These are phyloP conservation scores for Beris morrisii DNA, from an alignment of 2,888 invertebrate species.

Conservation along the genomic window DNA sequence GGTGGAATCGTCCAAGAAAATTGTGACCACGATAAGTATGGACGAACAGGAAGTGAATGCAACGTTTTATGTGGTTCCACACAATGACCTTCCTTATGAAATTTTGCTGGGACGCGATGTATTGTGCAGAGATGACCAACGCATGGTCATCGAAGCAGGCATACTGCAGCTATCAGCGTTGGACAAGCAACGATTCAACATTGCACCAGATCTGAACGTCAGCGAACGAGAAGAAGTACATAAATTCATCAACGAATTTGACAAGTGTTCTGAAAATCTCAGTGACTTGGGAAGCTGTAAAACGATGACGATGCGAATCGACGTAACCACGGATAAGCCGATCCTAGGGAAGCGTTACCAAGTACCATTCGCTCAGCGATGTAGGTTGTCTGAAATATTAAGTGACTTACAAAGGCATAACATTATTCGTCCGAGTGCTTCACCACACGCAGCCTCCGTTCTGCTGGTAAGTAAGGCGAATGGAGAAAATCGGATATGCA, in stretches of 20 bases:
- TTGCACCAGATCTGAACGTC: neutral
- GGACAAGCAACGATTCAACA: neutral
- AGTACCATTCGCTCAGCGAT: neutral
- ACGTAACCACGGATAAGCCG: neutral
- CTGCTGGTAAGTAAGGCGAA: conserved; percentile 44
- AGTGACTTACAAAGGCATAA: conserved; percentile 37
- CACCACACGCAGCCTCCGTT: conserved; percentile 45
- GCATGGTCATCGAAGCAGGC: neutral
- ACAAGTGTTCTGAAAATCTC: neutral
- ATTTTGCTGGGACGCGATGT: neutral
- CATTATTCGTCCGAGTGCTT: conserved; percentile 45
- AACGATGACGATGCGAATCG: neutral
- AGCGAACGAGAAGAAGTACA: neutral
- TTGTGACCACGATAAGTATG: no score
- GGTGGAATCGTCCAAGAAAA: no score
- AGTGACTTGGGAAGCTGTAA: neutral
- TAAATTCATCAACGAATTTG: neutral
- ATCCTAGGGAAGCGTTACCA: neutral
- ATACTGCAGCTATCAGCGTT: neutral
- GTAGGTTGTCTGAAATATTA: neutral
- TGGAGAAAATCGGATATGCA: conserved; percentile 43
- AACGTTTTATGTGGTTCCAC: no score
- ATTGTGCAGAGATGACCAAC: neutral
- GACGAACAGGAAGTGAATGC: no score
- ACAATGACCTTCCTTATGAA: no score